Conservation (phyloP, 2,113 vertebrate genomes). For the Callospermophilus lateralis region DNA sequence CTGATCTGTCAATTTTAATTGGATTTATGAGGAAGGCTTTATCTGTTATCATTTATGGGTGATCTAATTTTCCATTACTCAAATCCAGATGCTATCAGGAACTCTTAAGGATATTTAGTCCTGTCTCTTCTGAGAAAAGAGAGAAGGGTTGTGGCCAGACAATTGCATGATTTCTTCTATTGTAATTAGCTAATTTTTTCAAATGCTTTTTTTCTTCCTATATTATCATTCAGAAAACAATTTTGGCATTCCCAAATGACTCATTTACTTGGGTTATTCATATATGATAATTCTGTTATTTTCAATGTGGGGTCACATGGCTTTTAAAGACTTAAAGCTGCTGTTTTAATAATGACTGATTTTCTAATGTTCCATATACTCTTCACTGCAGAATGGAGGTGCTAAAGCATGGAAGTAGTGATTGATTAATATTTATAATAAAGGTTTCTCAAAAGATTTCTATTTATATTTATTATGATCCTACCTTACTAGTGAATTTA, state of each 20-base stretch:
- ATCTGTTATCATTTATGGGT: slow-evolving; percentile 46
- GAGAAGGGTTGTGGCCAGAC: slow-evolving; percentile 59
- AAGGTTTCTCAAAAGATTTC: slow-evolving; percentile 26
- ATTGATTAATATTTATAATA: background rate
- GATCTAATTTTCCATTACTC: slow-evolving; percentile 66
- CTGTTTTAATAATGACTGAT: slow-evolving; percentile 67
- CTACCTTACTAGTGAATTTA: background rate
- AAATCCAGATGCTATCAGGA: slow-evolving; percentile 51
- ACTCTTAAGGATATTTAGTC: slow-evolving; percentile 60
- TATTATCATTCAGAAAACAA: slow-evolving; percentile 55
- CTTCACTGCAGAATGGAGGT: slow-evolving; percentile 31
- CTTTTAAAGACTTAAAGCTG: slow-evolving; percentile 51
- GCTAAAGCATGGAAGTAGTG: background rate
- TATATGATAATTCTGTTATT: slow-evolving; percentile 58
- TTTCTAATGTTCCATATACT: slow-evolving; percentile 25
- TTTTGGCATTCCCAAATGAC: slow-evolving; percentile 64
- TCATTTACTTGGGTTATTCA: slow-evolving; percentile 64
- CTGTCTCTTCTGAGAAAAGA: slow-evolving; percentile 57
- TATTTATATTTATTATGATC: slow-evolving; percentile 27
- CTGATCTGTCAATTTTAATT: slow-evolving; percentile 54
- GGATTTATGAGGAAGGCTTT: slow-evolving; percentile 52
- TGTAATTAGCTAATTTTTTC: slow-evolving; percentile 57
- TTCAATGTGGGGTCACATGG: slow-evolving; percentile 52
- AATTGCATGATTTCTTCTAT: slow-evolving; percentile 25
- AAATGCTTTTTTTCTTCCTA: slow-evolving; percentile 56